Evolutionary conservation across 2,888 invertebrate species (phyloP).

Genomic region (Agrypnus murinus): DNA sequence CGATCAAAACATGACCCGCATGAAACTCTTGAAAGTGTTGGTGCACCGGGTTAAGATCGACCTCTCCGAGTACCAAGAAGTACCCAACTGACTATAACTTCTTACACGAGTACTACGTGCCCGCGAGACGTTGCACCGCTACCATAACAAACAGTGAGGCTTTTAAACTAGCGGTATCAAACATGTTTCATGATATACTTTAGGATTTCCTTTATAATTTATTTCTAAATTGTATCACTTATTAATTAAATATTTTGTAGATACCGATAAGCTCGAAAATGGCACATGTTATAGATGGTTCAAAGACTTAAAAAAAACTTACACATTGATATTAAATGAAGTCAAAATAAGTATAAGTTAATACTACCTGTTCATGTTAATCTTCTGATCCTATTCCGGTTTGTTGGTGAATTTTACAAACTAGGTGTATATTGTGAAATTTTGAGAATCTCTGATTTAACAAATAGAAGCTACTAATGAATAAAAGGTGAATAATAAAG

Average conservation of each 20-base stretch:
- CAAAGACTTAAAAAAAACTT: too few relatives aligned
- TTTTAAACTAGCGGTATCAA: constrained; percentile 40
- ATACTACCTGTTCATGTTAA: too few relatives aligned
- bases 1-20: background rate
- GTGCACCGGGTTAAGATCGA: constrained; percentile 12
- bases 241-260: too few relatives aligned
- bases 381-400: too few relatives aligned
- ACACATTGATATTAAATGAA: too few relatives aligned
- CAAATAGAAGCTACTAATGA: background rate
- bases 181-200: background rate
- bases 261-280: too few relatives aligned
- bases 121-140: constrained; percentile 47
- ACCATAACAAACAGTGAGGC: constrained; percentile 41
- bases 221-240: too few relatives aligned
- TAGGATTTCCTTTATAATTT: too few relatives aligned
- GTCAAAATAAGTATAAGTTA: too few relatives aligned
- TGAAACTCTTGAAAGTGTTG: background rate
- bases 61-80: constrained; percentile 38
- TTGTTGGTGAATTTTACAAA: too few relatives aligned
- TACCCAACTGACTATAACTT: constrained; percentile 43
- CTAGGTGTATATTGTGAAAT: too few relatives aligned
- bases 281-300: too few relatives aligned
- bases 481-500: background rate
- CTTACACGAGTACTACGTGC: constrained; percentile 38
- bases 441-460: constrained; percentile 6